Evolutionary conservation across 2,113 vertebrate genomes (phyloP), one percentile per base, ranked within the genome.

Genomic region (Periophthalmodon schlosseri): DNA sequence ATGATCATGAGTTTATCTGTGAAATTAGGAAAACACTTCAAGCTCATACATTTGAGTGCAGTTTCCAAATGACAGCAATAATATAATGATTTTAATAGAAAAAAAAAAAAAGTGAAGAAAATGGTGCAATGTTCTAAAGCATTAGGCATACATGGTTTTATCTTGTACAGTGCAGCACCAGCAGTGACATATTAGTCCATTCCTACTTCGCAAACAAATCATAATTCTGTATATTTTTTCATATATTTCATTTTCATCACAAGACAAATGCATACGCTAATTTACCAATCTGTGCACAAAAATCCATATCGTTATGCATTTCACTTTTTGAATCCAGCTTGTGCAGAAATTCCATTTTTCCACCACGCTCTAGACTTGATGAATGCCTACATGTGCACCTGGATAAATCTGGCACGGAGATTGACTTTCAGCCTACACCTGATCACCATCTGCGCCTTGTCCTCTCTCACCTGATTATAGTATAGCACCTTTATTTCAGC

Each of bases 11-110:
- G 71, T 82, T 82, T 68, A 56, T 20, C 39, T 46, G 16, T 56
- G 77, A 83, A 85, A 78, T 80, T 57, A 79, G 73, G 64, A 56
- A 70, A 49, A 71, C 52, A 18, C 13, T 68, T 49, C 6, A 49
- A 68, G 66, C 13, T 67, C n/a, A 28, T 28, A 1, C 4, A 4
- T 60, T 13, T 60, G 4, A 15, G 12, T 15, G 57, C 23, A 5
- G 57, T 60, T 28, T 28, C 57, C 24, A 15, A 60, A 28, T 5
- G 23, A 10, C 23, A 60, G 4, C 11, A 14, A 28, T 28, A 4
- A 15, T 28, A 15, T 24, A 57, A 10, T n/a, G 20, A 56, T 21
- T 9, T 56, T 56, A 10, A n/a, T n/a, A 1, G 15, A 18, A 6
- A 16, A 20, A 46, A 44, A 20, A 9, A 49, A 49, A 49, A 15